Percentiles rank a stretch among this genome's conserved stretches.
Conservation (phyloP, 2,888 invertebrate genomes). For the Deroplatys truncata region DNA sequence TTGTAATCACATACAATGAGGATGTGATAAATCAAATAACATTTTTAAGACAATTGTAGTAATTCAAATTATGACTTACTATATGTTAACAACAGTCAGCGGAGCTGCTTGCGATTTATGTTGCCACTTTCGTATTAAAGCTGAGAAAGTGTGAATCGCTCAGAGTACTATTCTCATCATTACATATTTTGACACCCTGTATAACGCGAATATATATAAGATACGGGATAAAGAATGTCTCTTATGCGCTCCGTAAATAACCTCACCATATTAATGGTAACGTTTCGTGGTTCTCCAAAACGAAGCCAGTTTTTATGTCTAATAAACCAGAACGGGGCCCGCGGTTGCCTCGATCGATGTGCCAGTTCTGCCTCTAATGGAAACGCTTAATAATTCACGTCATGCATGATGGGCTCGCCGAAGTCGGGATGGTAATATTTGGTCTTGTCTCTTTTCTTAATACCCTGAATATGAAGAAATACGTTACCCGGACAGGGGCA, state of each 20-base stretch:
- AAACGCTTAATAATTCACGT: background rate
- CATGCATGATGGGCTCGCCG: background rate
- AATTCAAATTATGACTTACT: too few species aligned
- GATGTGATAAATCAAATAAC: too few species aligned
- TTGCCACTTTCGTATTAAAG: too few species aligned
- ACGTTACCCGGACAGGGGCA: background rate
- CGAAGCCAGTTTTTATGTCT: background rate
- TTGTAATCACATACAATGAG: too few species aligned
- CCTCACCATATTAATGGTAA: background rate
- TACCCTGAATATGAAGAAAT: background rate
- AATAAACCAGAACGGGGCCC: background rate
- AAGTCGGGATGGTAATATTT: background rate
- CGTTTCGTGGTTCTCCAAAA: background rate
- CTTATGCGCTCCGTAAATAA: background rate
- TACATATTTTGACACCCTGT: background rate
- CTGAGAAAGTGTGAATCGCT: too few species aligned
- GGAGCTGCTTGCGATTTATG: too few species aligned
- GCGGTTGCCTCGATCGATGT: background rate
- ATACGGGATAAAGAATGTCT: background rate
- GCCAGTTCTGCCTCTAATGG: background rate
- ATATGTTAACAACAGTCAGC: too few species aligned
- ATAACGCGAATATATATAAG: background rate
- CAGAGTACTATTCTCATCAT: too few species aligned
- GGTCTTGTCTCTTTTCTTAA: background rate
- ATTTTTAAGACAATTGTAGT: too few species aligned